A percentile compares a stretch with the other conserved stretches of the same genome.
Evolutionary conservation across 2,797 vertebrate species (phyloP).

Genomic region (Heterohyrax brucei): DNA sequence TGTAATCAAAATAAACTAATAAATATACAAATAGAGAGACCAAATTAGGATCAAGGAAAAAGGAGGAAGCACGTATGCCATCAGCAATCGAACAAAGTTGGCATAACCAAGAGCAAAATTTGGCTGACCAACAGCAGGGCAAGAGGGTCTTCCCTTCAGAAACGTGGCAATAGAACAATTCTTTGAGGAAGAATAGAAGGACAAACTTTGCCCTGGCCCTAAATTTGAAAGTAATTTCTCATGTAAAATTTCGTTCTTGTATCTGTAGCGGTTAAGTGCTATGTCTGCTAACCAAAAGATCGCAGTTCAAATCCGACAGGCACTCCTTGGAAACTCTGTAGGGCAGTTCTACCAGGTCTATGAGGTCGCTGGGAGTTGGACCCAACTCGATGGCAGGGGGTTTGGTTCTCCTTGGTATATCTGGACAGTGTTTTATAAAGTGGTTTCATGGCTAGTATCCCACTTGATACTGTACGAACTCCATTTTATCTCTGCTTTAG

Average conservation of each 20-base stretch:
- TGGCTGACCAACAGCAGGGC: not conserved
- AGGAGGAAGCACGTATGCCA: not conserved
- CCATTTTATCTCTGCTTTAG: slow-evolving; percentile 27
- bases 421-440: slow-evolving; percentile 36
- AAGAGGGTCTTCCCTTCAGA: slow-evolving; percentile 37
- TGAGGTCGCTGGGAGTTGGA: no score
- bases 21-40: slow-evolving; percentile 67
- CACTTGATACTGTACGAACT: not conserved
- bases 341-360: no score
- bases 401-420: not conserved
- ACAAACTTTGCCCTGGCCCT: slow-evolving; percentile 22
- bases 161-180: not conserved
- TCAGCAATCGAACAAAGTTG: not conserved
- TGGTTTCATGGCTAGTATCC: not conserved
- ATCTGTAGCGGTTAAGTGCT: not conserved
- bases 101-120: slow-evolving; percentile 16
- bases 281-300: no score
- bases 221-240: not conserved
- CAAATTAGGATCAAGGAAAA: slow-evolving; percentile 43
- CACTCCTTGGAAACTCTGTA: no score
- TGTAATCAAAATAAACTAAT: slow-evolving; percentile 73
- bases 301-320: no score
- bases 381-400: no score
- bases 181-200: not conserved
- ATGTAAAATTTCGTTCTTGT: slow-evolving; percentile 16